Base-by-base conservation (phyloP, 35 echinoderm and acorn worm species). In the Holothuria glaberrima region DNA sequence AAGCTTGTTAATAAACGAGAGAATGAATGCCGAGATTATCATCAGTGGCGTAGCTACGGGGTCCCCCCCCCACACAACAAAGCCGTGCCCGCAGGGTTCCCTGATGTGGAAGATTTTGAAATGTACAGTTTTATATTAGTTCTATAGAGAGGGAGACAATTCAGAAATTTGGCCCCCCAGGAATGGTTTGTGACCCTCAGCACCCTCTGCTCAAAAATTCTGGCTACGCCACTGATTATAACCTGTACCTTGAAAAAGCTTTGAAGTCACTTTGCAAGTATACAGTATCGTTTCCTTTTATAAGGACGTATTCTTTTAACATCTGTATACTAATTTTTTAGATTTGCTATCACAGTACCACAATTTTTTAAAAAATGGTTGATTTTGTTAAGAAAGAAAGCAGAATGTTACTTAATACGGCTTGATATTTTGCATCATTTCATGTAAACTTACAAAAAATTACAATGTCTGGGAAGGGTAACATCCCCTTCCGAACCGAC, bases 361-460 rank as follows among this genome's bases (percentile, higher is more conserved):
- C 63, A 66, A 66, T 66, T 66, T 66, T 66, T 66, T n/a, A 18
- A 66, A 66, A 66, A 66, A 66, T 66, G 63, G 7, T 66, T 66
- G 63, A 66, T 22, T 66, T 66, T 66, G 63, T 66, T 66, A 66
- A 66, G 63, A 66, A 66, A 66, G 63, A 66, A 16, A 29, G 0
- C 63, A 66, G 63, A 66, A 66, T 66, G 63, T 66, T 66, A 66
- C 3, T 66, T 66, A 66, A 66, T 66, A 66, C 21, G 63, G 1
- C 63, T 66, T 66, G 63, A 66, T 66, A 17, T 66, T 66, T 66
- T 66, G 63, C 63, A 66, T 66, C 63, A 66, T 66, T 66, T 66
- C 63, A 66, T 66, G 63, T 66, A 66, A 66, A 66, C 63, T 66
- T 66, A 66, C 20, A n/a, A 66, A 66, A 66, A 66, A 66, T 66